Conservation (phyloP, 1,140 invertebrate genomes). For the Argopecten irradians region DNA sequence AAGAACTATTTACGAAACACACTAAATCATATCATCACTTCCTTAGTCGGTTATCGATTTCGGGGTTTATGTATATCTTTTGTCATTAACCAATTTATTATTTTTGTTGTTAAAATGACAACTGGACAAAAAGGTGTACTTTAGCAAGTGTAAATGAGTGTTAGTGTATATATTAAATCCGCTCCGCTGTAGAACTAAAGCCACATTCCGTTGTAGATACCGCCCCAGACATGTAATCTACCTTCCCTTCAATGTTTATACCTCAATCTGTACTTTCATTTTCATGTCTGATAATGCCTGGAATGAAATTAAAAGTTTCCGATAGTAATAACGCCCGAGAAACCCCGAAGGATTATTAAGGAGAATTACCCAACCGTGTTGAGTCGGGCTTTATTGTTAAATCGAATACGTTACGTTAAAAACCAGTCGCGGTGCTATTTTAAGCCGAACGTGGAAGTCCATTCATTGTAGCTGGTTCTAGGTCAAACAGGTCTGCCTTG, state of each 20-base stretch:
- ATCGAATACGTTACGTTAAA: background rate
- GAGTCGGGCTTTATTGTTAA: slow-evolving; percentile 13
- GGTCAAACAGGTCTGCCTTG: slow-evolving; percentile 6
- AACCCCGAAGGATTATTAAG: background rate
- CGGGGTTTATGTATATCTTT: no score
- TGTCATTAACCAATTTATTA: no score
- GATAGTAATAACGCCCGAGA: background rate
- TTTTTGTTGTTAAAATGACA: no score
- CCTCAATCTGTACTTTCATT: background rate
- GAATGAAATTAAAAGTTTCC: background rate
- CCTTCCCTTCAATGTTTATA: background rate
- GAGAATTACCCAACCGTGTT: background rate
- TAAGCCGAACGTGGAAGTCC: slow-evolving; percentile 13
- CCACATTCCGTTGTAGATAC: background rate
- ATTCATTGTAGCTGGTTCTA: background rate
- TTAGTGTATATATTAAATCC: background rate
- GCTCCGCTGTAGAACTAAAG: background rate
- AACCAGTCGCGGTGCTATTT: background rate
- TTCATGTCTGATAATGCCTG: background rate
- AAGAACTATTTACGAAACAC: no score
- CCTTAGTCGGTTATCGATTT: no score
- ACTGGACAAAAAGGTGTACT: no score
- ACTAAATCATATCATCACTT: no score
- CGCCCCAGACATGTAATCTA: slow-evolving; percentile 6
- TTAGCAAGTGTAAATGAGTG: no score